Conservation (phyloP, 1,140 invertebrate species). For the Lordiphosa mommai region DNA sequence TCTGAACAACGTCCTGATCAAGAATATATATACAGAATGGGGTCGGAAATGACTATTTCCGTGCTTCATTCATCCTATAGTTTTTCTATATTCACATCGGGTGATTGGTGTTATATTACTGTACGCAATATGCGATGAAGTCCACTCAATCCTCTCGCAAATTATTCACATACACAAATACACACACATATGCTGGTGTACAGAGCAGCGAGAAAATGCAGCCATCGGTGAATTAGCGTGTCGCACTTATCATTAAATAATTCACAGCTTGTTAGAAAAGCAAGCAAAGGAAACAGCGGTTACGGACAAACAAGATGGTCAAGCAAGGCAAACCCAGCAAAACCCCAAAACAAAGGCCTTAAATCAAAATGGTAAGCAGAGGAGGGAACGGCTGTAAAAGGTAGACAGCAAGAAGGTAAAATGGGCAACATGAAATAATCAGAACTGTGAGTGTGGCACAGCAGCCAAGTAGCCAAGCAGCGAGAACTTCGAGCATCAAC, state of each 20-base stretch:
- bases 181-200: background rate
- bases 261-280: slow-evolving; percentile 42
- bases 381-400: slow-evolving; percentile 14
- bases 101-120: too few relatives aligned
- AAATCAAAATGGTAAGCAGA: slow-evolving; percentile 23
- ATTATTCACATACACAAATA: background rate
- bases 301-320: slow-evolving; percentile 4
- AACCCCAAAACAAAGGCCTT: slow-evolving; percentile 12
- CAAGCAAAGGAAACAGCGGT: slow-evolving; percentile 11
- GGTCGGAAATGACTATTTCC: too few relatives aligned
- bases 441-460: slow-evolving; percentile 11
- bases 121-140: too few relatives aligned
- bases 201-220: slow-evolving; percentile 1
- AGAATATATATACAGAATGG: too few relatives aligned
- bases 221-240: slow-evolving; percentile 10
- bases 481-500: slow-evolving; percentile 16
- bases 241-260: slow-evolving; percentile 36
- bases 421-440: slow-evolving; percentile 25
- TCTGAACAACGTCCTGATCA: too few relatives aligned
- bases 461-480: slow-evolving; percentile 4
- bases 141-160: too few relatives aligned
- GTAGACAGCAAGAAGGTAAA: slow-evolving; percentile 24
- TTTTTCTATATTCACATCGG: too few relatives aligned
- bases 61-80: too few relatives aligned
- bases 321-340: slow-evolving; percentile 1